Base-by-base conservation (phyloP, 2,113 vertebrate species). In the Spea multiplicata region DNA sequence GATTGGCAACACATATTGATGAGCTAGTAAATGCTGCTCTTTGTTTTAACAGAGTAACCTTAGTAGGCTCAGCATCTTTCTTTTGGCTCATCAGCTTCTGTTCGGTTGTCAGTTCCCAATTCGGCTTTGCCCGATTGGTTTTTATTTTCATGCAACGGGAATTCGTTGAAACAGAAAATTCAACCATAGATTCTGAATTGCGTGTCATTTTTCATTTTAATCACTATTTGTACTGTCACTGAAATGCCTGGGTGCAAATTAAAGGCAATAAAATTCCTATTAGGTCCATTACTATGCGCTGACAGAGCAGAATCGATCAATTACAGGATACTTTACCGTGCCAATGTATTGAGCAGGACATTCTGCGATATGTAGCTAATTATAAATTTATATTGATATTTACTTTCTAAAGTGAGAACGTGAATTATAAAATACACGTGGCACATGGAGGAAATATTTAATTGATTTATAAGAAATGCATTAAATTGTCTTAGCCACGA, bases 241-340 rank as follows among this genome's bases (percentile, higher is more conserved):
- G 83, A 87, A 91, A 89, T 89, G 86, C 89, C 87, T 87, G 0
- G 1, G 83, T 74, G 79, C 86, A 92, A 89, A 91, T 92, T 89
- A 89, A 90, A 91, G 84, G 89, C 88, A 89, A 86, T 89, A 89
- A 86, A 92, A 90, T 88, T 88, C 87, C 88, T 90, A 91, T 91
- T 90, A 86, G 88, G 86, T 55, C 85, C 75, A 89, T 90, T 90
- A 86, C 85, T 88, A 87, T 88, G 86, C 72, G 80, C 81, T 85
- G 88, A 87, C 85, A 80, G 77, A 82, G 84, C 76, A 87, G 87
- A 83, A 88, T 85, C 84, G 86, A 86, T 85, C 87, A 84, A 85
- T 81, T 88, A 81, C 83, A 86, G 86, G 84, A 86, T 82, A 74
- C 84, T 81, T 81, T 74, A 80, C 84, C 82, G 78, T 81, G 81